These are phyloP conservation scores for Nothura maculosa DNA, from an alignment of 2,797 vertebrate genomes.

Conservation along the genomic window DNA sequence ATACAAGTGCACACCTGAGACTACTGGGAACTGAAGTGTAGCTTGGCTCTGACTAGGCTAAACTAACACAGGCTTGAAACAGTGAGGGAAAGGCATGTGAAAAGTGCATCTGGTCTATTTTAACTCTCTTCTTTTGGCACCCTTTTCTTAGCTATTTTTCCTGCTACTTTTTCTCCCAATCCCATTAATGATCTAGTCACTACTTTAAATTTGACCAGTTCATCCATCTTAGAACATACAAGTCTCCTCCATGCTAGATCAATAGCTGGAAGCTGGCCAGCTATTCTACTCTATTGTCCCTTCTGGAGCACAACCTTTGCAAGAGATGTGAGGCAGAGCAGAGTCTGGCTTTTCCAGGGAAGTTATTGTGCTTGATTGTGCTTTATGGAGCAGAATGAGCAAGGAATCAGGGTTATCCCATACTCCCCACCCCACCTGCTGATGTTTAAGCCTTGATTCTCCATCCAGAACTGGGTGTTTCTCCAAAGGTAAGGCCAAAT, in stretches of 20 bases:
- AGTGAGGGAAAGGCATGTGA: background rate
- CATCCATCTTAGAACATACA: background rate
- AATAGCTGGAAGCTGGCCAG: background rate
- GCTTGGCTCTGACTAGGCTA: background rate
- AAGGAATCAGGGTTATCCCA: background rate
- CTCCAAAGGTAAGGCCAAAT: constrained; percentile 58
- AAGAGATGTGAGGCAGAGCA: background rate
- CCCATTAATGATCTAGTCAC: background rate
- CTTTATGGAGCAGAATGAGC: background rate
- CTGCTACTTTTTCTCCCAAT: background rate
- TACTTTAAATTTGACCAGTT: background rate
- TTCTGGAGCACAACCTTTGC: background rate
- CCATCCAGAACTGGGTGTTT: constrained; percentile 23
- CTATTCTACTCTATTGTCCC: background rate
- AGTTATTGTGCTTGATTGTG: background rate
- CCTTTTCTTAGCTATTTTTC: background rate
- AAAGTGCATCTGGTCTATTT: background rate
- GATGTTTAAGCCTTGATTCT: background rate
- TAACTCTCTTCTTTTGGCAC: background rate
- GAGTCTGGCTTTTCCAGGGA: background rate
- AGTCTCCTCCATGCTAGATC: background rate
- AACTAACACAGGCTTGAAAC: background rate
- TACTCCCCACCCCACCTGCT: background rate
- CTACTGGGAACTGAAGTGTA: background rate
- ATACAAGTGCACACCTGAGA: no score